phyloP scores from a whole-genome alignment of 1,140 invertebrate genomes.

The Phortica variegata region DNA sequence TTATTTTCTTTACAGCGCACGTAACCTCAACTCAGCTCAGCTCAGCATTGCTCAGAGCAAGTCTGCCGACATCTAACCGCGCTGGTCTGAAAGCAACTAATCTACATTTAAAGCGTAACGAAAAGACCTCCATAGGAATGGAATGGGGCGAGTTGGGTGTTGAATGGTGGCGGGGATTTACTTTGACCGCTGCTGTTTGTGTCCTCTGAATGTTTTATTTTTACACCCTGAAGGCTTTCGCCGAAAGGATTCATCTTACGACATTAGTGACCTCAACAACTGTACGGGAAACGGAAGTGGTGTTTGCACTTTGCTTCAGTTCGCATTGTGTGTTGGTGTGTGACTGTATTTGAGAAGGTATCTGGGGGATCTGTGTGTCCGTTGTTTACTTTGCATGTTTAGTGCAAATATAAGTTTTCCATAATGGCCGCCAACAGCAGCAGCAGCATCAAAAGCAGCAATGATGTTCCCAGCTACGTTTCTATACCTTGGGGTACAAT shows the following conservation, averaged over 20 bases:
- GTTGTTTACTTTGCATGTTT: slow-evolving; percentile 31
- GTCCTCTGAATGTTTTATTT: slow-evolving; percentile 44
- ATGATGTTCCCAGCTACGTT: slow-evolving; percentile 13
- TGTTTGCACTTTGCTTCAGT: no score
- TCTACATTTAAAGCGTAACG: slow-evolving; percentile 44
- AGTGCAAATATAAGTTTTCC: slow-evolving; percentile 52
- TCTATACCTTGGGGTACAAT: slow-evolving; percentile 49
- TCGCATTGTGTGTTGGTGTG: neutral
- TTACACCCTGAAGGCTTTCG: slow-evolving; percentile 54
- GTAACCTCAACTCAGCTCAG: no score
- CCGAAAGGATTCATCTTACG: slow-evolving; percentile 55
- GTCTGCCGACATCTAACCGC: no score
- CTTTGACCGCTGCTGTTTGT: no score
- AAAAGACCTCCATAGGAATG: neutral
- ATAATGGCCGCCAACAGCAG: slow-evolving; percentile 47
- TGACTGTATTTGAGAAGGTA: neutral
- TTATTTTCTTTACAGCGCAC: slow-evolving; percentile 46
- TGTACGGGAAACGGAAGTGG: slow-evolving; percentile 15
- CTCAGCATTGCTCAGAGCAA: no score
- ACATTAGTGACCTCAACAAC: slow-evolving; percentile 54
- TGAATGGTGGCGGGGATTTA: no score
- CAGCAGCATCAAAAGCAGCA: slow-evolving; percentile 1
- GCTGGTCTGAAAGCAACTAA: slow-evolving; percentile 40
- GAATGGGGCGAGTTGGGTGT: neutral
- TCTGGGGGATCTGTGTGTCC: slow-evolving; percentile 21